Base-by-base conservation (phyloP, 2,797 vertebrate species). In the Hirundo rustica region DNA sequence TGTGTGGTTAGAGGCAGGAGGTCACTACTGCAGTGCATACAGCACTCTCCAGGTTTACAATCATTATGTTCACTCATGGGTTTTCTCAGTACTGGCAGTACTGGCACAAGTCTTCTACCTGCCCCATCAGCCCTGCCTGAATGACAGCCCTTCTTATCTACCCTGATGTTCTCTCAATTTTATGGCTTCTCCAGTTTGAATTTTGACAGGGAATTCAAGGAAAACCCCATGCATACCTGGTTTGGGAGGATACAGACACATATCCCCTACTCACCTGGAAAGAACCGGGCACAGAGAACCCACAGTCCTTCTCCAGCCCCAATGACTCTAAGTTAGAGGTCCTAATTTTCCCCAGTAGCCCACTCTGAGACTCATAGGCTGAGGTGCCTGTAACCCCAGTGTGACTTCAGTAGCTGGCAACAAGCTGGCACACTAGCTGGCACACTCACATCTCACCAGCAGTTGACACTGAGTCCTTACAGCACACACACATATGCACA, bases 31-130 rank as follows among this genome's bases (percentile, higher is more conserved):
- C 50, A 50, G 21, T 0, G 1, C 12, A 61, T 22, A 29, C 2
- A 62, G 8, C 4, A 3, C 11, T 58, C 21, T 67, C 10, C 18
- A 48, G 23, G 8, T 38, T 76, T 32, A 29, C 9, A 53, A 5
- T 16, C 38, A 53, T 4, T 4, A 32, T 0, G 0, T 19, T 13
- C 7, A 25, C 34, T 62, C 11, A 12, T 3, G 0, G 21, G 14
- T 47, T 12, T 30, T 23, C 47, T 36, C 13, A 30, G 34, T 25
- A 58, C 17, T 26, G 7, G 12, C 6, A 36, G 47, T 23, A 75
- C 13, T 20, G 5, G 8, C 11, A 38, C 1, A 4, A 7, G 16
- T 22, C 17, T 44, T 66, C 38, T 53, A 19, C n/a, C 7, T 13
- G 7, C 3, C 26, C 11, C 7, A 10, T 13, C 11, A 62, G 10